Evolutionary conservation across 2,113 vertebrate species (phyloP), one percentile per base, ranked within the genome.

Genomic region (Irena cyanogastra): DNA sequence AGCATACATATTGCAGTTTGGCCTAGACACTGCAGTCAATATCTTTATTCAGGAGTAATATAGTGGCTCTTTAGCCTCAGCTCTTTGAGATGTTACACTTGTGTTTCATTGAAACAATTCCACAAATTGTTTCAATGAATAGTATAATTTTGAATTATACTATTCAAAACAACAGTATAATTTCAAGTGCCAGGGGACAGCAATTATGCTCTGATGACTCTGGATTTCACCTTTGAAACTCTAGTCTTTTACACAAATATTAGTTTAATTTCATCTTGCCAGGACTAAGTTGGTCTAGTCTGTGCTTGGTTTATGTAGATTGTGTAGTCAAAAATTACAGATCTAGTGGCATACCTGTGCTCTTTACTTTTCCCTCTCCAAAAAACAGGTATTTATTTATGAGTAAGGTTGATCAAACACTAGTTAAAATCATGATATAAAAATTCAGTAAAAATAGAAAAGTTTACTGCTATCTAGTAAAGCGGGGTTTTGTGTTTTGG

Each of bases 401-500:
- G 31, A 54, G 7, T 75, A 31, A 13, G 18, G 5, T 20, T 89
- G 39, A 23, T 50, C 31, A 75, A 86, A 63, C 35, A 37, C 5
- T 28, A 33, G 12, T 28, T 33, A 69, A 69, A 60, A 69, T 39
- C 4, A 33, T 45, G 5, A 30, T 72, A 44, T 33, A 16, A 75
- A 53, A 84, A 61, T 28, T 30, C 15, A 7, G 1, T 54, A 57
- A 64, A 75, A 70, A 27, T 10, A 44, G 27, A 57, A 11, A 12
- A n/a, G 15, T 47, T 41, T 59, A 30, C 13, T 71, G 8, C 26
- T 91, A 13, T 47, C 15, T 69, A 87, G 8, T 11, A 68, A 47
- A 84, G 24, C 16, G 4, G 3, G 2, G 7, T 1, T n/a, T 56
- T 61, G 13, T 47, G 23, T 3, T 65, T n/a, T n/a, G n/a, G n/a